These are phyloP conservation scores for Geococcyx californianus DNA, from an alignment of 2,113 vertebrate species.

Conservation along the genomic window DNA sequence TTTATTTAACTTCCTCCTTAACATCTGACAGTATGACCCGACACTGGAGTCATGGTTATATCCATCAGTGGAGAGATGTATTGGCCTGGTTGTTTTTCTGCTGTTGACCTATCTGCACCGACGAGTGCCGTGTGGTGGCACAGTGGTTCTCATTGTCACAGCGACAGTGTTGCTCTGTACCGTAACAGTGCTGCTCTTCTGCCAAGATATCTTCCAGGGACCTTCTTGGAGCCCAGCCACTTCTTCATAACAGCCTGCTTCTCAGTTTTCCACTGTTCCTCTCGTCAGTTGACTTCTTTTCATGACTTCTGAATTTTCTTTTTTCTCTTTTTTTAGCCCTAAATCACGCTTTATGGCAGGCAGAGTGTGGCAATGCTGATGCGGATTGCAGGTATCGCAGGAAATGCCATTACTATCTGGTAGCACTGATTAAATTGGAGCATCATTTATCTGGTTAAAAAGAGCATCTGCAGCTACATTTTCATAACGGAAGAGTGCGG, in stretches of 20 bases:
- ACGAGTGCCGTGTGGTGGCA: accelerated
- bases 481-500: neutral
- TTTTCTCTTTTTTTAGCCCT: neutral
- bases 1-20: neutral
- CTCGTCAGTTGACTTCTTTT: neutral
- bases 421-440: neutral
- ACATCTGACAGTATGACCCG: neutral
- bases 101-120: neutral
- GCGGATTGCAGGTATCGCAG: neutral
- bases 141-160: neutral
- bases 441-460: neutral
- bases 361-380: neutral
- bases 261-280: neutral
- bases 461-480: neutral
- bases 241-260: neutral
- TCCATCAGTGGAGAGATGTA: neutral
- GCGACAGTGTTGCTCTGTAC: neutral
- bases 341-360: neutral
- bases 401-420: neutral
- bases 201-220: neutral
- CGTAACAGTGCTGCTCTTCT: neutral
- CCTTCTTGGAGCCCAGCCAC: neutral
- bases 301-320: neutral
- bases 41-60: neutral
- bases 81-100: neutral